Base-by-base conservation (phyloP, 2,113 vertebrate genomes). In the Mola mola region DNA sequence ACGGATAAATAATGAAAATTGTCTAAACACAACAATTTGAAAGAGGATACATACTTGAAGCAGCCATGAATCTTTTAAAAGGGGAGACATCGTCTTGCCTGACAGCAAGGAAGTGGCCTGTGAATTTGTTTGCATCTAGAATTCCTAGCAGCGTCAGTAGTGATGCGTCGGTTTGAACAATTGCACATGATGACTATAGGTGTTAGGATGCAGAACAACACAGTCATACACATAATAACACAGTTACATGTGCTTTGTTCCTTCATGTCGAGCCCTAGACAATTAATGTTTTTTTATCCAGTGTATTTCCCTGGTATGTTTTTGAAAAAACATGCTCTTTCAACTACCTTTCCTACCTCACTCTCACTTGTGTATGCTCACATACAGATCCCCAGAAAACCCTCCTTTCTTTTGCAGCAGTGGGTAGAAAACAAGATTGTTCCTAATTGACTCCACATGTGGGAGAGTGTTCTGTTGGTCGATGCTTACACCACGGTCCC, bases 391-490 rank as follows among this genome's bases (percentile, higher is more conserved):
- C 78, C 48, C 66, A 87, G 69, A 85, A 86, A 91, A 83, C 71
- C 77, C 83, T 82, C 78, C 79, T 86, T 88, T 91, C 89, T 88
- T 90, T 87, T 92, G 88, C 90, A 88, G 89, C 31, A 66, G 88
- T 91, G 78, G 90, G 89, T 90, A 91, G 88, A 93, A 93, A 92
- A 92, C 91, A 91, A 92, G 88, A 92, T 92, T 92, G 90, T 92
- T 92, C 88, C 88, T 92, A 93, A 92, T 92, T 92, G 90, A 93
- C 88, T 90, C 91, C 92, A 92, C 91, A 93, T 93, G 92, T 92
- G 76, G 86, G 84, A 87, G 90, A 88, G 91, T 92, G 90, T 91
- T 91, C 81, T 90, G 90, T 84, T 87, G 90, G 90, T 87, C 79
- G 87, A 90, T 87, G 81, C 89, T 88, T 87, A 85, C 84, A 86